These are phyloP conservation scores for Actinia tenebrosa DNA, from an alignment of 64 coral and sea anemone genomes.

Conservation along the genomic window DNA sequence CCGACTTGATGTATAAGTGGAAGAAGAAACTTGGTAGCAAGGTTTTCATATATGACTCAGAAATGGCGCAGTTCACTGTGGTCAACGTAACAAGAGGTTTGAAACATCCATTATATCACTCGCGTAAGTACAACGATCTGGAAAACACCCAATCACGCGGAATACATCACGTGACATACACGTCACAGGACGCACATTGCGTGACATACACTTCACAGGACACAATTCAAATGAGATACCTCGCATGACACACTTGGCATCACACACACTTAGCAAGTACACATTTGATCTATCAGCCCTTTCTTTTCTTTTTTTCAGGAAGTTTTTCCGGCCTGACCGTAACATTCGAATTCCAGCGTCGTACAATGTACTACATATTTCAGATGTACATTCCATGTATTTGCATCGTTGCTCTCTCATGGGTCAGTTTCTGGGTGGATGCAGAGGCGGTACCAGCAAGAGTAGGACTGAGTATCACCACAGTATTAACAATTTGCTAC, in stretches of 20 bases:
- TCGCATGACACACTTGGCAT: too few species aligned
- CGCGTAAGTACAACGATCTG: slow-evolving; percentile 32
- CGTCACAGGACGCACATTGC: too few species aligned
- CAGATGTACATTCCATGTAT: slow-evolving; percentile 95
- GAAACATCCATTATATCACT: slow-evolving; percentile 82
- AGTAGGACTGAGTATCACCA: slow-evolving; percentile 90
- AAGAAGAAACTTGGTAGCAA: slow-evolving; percentile 36
- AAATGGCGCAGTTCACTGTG: slow-evolving; percentile 92
- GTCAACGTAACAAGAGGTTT: slow-evolving; percentile 48
- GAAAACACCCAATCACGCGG: not conserved
- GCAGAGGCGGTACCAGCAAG: slow-evolving; percentile 82
- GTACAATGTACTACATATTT: slow-evolving; percentile 86
- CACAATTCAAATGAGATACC: too few species aligned
- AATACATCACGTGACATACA: too few species aligned
- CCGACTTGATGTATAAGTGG: slow-evolving; percentile 71
- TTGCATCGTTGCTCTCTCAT: slow-evolving; percentile 86
- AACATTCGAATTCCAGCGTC: slow-evolving; percentile 71
- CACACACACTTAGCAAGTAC: too few species aligned
- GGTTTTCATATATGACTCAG: slow-evolving; percentile 81
- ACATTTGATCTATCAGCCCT: not conserved
- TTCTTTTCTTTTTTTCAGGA: slow-evolving; percentile 32
- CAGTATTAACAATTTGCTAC: slow-evolving; percentile 88
- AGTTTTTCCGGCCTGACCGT: slow-evolving; percentile 84
- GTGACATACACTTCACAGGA: too few species aligned
- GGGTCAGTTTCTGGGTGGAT: slow-evolving; percentile 97